Evolutionary conservation across 1,140 invertebrate species (phyloP).

Genomic region (Eulimnadia texana): DNA sequence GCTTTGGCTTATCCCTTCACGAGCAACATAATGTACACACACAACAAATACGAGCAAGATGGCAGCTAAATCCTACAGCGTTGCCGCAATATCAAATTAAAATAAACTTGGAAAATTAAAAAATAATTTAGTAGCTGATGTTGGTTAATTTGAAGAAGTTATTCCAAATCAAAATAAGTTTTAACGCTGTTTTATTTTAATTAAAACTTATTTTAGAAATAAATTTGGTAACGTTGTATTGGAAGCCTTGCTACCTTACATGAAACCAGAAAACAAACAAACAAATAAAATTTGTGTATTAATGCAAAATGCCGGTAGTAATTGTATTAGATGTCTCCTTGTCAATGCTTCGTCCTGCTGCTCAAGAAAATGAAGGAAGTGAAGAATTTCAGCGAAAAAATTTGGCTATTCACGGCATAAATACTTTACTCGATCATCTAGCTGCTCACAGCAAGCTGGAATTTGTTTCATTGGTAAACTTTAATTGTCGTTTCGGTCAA

Average conservation of each 20-base stretch:
- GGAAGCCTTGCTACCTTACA: neutral
- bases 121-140: neutral
- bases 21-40: neutral
- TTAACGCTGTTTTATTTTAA: no score
- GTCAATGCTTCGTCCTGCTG: constrained; percentile 53
- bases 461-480: constrained; percentile 68
- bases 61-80: neutral
- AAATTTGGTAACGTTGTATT: neutral
- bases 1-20: neutral
- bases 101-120: no score
- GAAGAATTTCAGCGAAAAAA: constrained; percentile 46
- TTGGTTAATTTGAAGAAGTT: neutral
- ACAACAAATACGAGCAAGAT: neutral
- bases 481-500: neutral
- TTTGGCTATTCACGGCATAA: constrained; percentile 68
- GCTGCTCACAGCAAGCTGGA: constrained; percentile 68
- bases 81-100: neutral
- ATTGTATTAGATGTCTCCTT: constrained; percentile 61
- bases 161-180: no score
- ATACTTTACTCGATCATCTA: constrained; percentile 69
- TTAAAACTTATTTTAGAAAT: neutral
- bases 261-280: neutral
- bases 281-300: neutral
- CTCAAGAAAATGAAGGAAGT: constrained; percentile 25
- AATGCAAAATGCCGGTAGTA: constrained; percentile 67